Evolutionary conservation across 2,113 vertebrate genomes (phyloP).

Genomic region (Furnarius figulus): DNA sequence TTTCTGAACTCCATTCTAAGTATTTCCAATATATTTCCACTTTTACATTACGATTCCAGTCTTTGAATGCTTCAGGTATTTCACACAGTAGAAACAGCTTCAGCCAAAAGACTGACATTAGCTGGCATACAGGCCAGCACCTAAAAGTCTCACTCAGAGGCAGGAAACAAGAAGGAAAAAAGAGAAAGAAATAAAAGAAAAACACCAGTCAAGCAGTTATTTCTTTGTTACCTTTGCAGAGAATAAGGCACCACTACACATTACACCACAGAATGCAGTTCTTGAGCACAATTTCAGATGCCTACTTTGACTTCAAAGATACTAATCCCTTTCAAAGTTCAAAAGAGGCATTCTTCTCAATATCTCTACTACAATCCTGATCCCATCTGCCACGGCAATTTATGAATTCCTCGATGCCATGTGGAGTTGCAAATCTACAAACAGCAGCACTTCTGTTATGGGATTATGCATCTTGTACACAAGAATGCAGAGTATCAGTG

Average conservation of each 20-base stretch:
- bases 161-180: background rate
- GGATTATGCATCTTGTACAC: background rate
- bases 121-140: background rate
- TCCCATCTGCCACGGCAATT: background rate
- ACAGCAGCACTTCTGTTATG: background rate
- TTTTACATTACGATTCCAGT: background rate
- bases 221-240: background rate
- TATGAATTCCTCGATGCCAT: background rate
- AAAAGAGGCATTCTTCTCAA: background rate
- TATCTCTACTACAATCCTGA: background rate
- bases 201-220: background rate
- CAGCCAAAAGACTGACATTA: background rate
- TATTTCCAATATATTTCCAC: background rate
- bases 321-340: background rate
- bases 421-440: background rate
- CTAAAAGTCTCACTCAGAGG: background rate
- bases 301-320: background rate
- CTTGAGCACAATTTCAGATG: background rate
- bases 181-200: background rate
- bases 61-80: background rate
- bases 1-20: background rate
- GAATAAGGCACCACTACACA: background rate
- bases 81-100: background rate
- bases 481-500: background rate
- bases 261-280: background rate